A percentile compares a stretch with the other conserved stretches of the same genome.
phyloP scores from a whole-genome alignment of 2,888 invertebrate genomes.

The Heteromyza rotundicornis region DNA sequence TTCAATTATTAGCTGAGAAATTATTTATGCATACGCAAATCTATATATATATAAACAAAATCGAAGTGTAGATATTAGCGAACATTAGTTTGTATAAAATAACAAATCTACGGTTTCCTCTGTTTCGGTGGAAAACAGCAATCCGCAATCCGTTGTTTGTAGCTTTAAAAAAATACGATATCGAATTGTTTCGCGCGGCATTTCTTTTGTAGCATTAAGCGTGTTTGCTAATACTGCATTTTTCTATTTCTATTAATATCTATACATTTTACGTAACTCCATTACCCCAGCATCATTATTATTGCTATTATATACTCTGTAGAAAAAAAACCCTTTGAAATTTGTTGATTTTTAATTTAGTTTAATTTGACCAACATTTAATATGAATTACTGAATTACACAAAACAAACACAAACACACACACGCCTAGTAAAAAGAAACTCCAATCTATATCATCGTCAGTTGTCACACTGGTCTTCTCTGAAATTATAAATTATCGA shows the following conservation, averaged over 20 bases:
- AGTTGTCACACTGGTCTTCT: no score
- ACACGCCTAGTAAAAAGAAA: neutral
- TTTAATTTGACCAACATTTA: neutral
- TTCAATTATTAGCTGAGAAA: neutral
- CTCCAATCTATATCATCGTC: no score
- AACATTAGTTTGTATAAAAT: conserved; percentile 16
- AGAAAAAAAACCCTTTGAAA: conserved; percentile 10
- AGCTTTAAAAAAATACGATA: neutral
- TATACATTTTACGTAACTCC: conserved; percentile 11
- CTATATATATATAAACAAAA: no score
- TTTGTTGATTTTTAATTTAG: neutral
- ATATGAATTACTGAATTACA: neutral
- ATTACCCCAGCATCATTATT: conserved; percentile 6
- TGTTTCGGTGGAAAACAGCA: no score
- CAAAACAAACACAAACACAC: conserved; percentile 6
- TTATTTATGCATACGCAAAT: conserved; percentile 1
- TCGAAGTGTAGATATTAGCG: conserved; percentile 23
- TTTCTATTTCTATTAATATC: conserved; percentile 8
- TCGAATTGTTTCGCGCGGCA: neutral
- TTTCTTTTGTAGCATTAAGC: neutral
- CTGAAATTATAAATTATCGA: neutral
- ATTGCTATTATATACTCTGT: conserved; percentile 15
- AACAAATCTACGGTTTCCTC: neutral
- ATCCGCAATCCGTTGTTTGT: no score
- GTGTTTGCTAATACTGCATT: conserved; percentile 21